Evolutionary conservation across 2,113 vertebrate genomes (phyloP), one percentile per base, ranked within the genome.

Genomic region (Centropristis striata): DNA sequence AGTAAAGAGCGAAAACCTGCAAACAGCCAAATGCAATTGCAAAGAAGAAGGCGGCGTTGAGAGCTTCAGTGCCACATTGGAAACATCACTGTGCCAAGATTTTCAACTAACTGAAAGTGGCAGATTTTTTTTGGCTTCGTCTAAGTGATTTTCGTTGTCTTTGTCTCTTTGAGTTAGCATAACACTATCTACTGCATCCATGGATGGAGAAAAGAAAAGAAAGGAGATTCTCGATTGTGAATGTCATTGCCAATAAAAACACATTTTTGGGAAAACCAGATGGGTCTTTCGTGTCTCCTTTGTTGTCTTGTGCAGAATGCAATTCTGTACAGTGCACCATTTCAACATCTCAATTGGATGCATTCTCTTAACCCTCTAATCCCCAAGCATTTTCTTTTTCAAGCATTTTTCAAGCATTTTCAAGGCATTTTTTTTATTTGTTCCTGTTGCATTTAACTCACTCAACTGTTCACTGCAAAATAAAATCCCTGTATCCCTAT

Each of bases 71-170:
- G 37, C 14, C 37, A 18, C 44, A 53, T 39, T 25, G 50, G 16
- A 50, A 37, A 53, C 25, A 32, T 25, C 28, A 16, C 10, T n/a
- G 63, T 41, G 61, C 61, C 57, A 81, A 61, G 47, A 70, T 49
- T 51, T 60, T 42, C 7, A 49, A 12, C 50, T 54, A 57, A 84
- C 37, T 61, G 41, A 55, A 80, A 36, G 64, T 41, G 67, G 49
- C 47, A 78, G 46, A 51, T 53, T 68, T 73, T 28, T 55, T 72
- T 61, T 49, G 16, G 55, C 57, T 58, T 68, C 32, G 18, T 42
- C 23, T 71, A 51, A 89, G 61, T 81, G 81, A 70, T 71, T 82
- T 67, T 14, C 14, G 46, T 49, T 53, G 72, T 80, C 65, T 85
- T 72, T 87, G 80, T 81, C 72, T 67, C 32, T 68, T 67, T 6